Evolutionary conservation across 2,888 invertebrate species (phyloP).

Genomic region (Drosophila multiciliata): DNA sequence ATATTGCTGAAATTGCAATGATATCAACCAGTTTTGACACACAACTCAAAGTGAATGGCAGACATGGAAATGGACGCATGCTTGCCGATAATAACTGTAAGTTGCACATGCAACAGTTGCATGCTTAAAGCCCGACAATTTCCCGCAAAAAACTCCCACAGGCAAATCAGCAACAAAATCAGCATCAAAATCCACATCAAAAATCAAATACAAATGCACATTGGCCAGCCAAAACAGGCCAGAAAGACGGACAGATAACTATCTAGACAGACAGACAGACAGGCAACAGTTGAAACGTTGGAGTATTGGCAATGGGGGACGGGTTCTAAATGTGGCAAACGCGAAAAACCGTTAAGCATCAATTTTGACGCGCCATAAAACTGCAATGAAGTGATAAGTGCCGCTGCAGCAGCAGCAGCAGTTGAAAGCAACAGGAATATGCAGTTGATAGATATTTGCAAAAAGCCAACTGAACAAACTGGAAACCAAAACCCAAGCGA

Average conservation of each 20-base stretch:
- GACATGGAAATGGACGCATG: constrained; percentile 9
- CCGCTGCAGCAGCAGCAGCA: constrained; percentile 41
- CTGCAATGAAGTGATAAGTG: constrained; percentile 82
- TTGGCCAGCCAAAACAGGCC: constrained; percentile 37
- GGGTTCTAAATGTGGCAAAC: constrained; percentile 72
- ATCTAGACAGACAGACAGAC: constrained; percentile 14
- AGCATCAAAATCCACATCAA: constrained; percentile 38
- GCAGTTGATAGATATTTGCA: constrained; percentile 62
- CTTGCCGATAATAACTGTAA: constrained; percentile 20
- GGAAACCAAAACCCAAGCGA: constrained; percentile 41
- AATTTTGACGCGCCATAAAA: constrained; percentile 80
- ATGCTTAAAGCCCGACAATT: constrained; percentile 2
- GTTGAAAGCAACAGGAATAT: constrained; percentile 61
- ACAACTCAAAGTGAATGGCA: neutral
- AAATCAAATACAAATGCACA: constrained; percentile 63
- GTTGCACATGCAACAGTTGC: constrained; percentile 62
- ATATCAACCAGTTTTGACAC: neutral
- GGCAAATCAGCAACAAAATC: constrained; percentile 47
- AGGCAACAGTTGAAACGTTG: constrained; percentile 25
- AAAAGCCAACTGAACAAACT: constrained; percentile 37
- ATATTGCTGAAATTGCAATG: neutral
- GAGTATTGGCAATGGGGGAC: constrained; percentile 30
- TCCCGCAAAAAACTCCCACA: constrained; percentile 11
- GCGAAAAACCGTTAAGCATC: constrained; percentile 79
- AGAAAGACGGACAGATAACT: constrained; percentile 16